A percentile compares a stretch with the other conserved stretches of the same genome.
Evolutionary conservation across 2,113 vertebrate genomes (phyloP).

Genomic region (Entomyzon cyanotis): DNA sequence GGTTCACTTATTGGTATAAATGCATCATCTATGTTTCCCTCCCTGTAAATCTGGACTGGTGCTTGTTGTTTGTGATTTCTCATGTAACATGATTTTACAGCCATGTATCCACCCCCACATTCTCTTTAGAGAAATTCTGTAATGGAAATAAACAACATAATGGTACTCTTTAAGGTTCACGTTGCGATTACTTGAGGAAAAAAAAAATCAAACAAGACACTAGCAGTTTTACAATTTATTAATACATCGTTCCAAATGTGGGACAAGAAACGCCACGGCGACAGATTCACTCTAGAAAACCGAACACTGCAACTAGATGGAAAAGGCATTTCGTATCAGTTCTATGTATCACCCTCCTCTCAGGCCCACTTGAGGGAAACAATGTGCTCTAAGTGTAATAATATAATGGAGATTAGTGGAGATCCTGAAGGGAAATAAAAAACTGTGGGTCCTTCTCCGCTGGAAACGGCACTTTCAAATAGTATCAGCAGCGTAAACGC

Average conservation of each 20-base stretch:
- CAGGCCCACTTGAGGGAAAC: neutral
- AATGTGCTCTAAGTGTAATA: neutral
- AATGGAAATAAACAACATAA: slow-evolving; percentile 15
- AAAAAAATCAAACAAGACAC: neutral
- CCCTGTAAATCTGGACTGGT: neutral
- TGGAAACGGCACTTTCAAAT: slow-evolving; percentile 55
- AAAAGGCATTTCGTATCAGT: neutral
- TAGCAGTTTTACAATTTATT: slow-evolving; percentile 15
- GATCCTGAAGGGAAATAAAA: slow-evolving; percentile 28
- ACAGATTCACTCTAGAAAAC: neutral
- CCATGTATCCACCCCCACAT: neutral
- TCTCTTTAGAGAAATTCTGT: neutral
- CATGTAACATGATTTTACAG: neutral
- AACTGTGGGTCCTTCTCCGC: neutral
- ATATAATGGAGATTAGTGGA: neutral
- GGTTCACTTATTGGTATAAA: neutral
- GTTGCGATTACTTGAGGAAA: slow-evolving; percentile 5
- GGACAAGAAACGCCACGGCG: neutral
- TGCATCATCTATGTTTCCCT: neutral
- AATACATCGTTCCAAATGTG: neutral
- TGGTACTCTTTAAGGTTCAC: neutral
- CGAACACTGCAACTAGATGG: neutral
- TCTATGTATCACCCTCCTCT: neutral
- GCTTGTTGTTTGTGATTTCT: neutral
- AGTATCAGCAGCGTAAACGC: neutral